A percentile compares a stretch with the other conserved stretches of the same genome.
Conservation (phyloP, 2,797 vertebrate species). For the Acomys russatus region DNA sequence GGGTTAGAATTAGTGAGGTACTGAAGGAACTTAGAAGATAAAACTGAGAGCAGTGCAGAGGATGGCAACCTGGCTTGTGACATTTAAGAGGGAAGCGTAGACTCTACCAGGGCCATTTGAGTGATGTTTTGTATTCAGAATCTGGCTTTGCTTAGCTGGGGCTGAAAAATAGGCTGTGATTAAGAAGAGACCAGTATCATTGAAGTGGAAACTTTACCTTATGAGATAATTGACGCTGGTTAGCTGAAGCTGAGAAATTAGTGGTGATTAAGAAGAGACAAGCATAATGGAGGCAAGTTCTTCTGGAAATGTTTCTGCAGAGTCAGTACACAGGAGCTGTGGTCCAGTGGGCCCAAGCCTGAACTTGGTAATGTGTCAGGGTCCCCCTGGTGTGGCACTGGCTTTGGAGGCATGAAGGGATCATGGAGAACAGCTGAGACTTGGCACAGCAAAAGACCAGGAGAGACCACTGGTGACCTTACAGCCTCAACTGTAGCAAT, state of each 20-base stretch:
- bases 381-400: neutral
- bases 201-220: neutral
- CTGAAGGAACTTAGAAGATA: neutral
- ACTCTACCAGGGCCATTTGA: neutral
- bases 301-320: neutral
- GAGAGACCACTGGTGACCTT: neutral
- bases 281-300: neutral
- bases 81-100: neutral
- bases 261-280: neutral
- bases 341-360: too few species aligned
- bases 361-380: neutral
- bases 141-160: neutral
- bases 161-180: neutral
- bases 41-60: neutral
- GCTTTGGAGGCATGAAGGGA: neutral
- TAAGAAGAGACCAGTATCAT: neutral
- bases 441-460: neutral
- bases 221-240: too few species aligned
- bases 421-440: neutral
- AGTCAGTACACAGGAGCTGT: neutral
- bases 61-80: neutral
- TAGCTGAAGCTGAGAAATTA: neutral
- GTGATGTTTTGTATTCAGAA: neutral
- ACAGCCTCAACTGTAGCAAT: neutral
- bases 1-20: neutral